Evolutionary conservation across 2,797 vertebrate species (phyloP).

Genomic region (Alosa sapidissima): DNA sequence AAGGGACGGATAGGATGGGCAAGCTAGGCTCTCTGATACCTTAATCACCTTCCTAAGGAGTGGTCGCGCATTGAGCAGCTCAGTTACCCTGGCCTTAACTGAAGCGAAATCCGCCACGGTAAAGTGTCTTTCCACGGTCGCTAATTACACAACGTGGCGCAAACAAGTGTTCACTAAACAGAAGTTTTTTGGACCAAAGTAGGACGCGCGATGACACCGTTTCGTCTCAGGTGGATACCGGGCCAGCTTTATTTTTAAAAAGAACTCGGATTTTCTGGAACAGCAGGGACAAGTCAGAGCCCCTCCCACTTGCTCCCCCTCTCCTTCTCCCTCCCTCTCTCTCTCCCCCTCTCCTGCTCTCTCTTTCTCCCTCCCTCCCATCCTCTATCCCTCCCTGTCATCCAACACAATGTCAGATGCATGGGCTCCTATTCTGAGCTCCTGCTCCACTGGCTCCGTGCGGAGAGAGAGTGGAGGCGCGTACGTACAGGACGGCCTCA

Average conservation of each 20-base stretch:
- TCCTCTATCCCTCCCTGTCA: constrained; percentile 45
- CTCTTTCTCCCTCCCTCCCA: neutral
- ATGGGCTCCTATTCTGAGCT: constrained; percentile 53
- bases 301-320: constrained; percentile 31
- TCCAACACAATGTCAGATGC: constrained; percentile 53
- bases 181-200: constrained; percentile 69
- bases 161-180: constrained; percentile 59
- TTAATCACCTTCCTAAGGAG: neutral
- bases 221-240: constrained; percentile 77
- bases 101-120: neutral
- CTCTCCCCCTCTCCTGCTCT: neutral
- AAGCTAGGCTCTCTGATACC: neutral
- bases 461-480: constrained; percentile 23
- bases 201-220: constrained; percentile 77
- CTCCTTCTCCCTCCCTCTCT: neutral
- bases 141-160: constrained; percentile 57
- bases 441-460: constrained; percentile 25
- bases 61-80: neutral
- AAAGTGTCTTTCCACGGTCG: constrained; percentile 38
- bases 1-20: neutral
- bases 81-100: neutral
- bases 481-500: constrained; percentile 45
- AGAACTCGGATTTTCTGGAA: constrained; percentile 65
- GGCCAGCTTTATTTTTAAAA: constrained; percentile 78
- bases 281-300: constrained; percentile 68